Base-by-base conservation (phyloP, 2,888 invertebrate species). In the Acleris laterana region DNA sequence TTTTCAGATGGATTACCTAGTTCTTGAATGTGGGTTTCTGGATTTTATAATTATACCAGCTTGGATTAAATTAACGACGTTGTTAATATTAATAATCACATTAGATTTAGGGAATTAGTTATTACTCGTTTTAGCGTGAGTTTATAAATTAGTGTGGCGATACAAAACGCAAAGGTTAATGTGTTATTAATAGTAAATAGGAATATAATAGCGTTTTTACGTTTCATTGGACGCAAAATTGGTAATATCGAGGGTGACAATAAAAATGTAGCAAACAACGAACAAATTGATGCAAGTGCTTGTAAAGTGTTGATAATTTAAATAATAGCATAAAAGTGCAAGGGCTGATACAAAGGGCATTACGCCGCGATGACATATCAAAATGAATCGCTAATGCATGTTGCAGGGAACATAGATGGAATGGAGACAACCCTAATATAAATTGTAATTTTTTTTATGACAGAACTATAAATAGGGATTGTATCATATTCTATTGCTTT, bases 311-410 rank as follows among this genome's bases (percentile, higher is more conserved):
- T 85, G 83, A 85, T 85, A 84, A 85, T 86, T 84, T 83, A 75
- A 83, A 85, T 85, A 83, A 83, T 83, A 81, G 77, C 77, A 80
- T 75, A 82, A 86, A 80, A 84, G 83, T 79, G 74, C 72, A 74
- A 75, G 80, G 80, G 78, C 70, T 74, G 75, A 72, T 72, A 79
- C 82, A 82, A 84, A 84, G 88, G 82, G 85, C 78, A 79, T 78
- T 83, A 78, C 74, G 70, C 68, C 74, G 78, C 81, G 88, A 90
- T 90, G 91, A 90, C 88, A 89, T 87, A 86, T 88, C 90, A 89
- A 84, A 90, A 90, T 87, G 88, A 86, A 90, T 89, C 81, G 85
- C 82, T 90, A 90, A 90, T 90, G 87, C 80, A 83, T 73, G 72
- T 62, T 71, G 74, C 57, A 20, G 44, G 13, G 49, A 17, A 56